Conservation (phyloP, 2,113 vertebrate species). For the Steatornis caripensis region DNA sequence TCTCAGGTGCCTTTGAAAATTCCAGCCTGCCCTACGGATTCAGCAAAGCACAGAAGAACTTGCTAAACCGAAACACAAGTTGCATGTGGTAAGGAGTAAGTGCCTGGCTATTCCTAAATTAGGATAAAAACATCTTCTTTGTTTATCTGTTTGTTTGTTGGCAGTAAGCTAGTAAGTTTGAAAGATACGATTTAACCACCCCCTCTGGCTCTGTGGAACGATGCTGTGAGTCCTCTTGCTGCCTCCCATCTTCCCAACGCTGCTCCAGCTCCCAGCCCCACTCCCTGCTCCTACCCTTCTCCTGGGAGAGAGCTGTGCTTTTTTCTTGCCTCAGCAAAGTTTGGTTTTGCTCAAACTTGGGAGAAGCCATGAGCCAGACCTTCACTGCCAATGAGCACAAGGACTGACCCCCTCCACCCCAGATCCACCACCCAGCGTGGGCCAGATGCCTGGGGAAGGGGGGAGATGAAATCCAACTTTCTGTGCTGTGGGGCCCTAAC, state of each 20-base stretch:
- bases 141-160: neutral
- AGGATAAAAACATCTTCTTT: neutral
- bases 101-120: neutral
- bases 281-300: accelerated
- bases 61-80: neutral
- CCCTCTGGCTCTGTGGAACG: neutral
- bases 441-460: no score
- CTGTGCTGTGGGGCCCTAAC: neutral
- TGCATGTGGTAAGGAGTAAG: no score
- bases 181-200: neutral
- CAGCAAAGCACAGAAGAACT: neutral
- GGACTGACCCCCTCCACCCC: neutral
- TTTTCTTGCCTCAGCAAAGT: neutral
- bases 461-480: neutral
- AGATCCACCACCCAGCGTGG: neutral
- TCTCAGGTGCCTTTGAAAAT: neutral
- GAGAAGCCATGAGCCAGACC: neutral
- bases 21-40: neutral
- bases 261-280: neutral
- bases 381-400: neutral
- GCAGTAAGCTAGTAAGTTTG: neutral
- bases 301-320: neutral
- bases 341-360: neutral
- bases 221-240: neutral
- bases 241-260: neutral